Evolutionary conservation across 35 echinoderm and acorn worm species (phyloP), one percentile per base, ranked within the genome.

Genomic region (Ptychodera flava): DNA sequence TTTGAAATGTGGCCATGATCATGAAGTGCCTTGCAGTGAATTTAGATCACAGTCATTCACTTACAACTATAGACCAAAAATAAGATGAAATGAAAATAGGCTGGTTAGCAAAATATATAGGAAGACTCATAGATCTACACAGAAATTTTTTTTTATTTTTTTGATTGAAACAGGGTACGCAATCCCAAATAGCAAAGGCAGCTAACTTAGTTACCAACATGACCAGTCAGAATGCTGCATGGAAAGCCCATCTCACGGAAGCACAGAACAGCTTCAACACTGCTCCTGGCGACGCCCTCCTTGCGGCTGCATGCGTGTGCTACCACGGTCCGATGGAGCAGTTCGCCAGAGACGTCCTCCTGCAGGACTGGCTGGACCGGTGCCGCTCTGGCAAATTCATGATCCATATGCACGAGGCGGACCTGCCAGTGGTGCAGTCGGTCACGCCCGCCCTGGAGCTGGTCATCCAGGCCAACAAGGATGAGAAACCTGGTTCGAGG

Each of bases 291-390:
- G 95, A 98, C 88, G 92, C 95, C 77, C 87, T 98, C 0, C 36
- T 98, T 16, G 88, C 92, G 77, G 95, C 95, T 36, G 95, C 95
- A 15, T 92, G 92, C 36, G 88, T 85, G 35, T 87, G 89, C 90
- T 98, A 94, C 82, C 90, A 90, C 29, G 95, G 95, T 32, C 95
- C 95, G 76, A 89, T 98, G 52, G 90, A 90, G 78, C 82, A 98
- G 45, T 31, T 34, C 29, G 52, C 80, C 10, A 94, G 95, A 38
- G 37, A 85, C 33, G 36, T 85, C 16, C 33, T 98, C n/a, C 76
- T 86, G 15, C 38, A 76, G 32, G 95, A 98, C 87, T 98, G 95
- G 95, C 77, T 94, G 81, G 75, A 88, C 33, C 86, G 87, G 33
- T 94, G 87, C 80, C 28, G 86, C 10, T 92, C 34, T 88, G 95